Evolutionary conservation across 53 echinoderm and acorn worm species (phyloP).

Genomic region (Patiria pectinifera): DNA sequence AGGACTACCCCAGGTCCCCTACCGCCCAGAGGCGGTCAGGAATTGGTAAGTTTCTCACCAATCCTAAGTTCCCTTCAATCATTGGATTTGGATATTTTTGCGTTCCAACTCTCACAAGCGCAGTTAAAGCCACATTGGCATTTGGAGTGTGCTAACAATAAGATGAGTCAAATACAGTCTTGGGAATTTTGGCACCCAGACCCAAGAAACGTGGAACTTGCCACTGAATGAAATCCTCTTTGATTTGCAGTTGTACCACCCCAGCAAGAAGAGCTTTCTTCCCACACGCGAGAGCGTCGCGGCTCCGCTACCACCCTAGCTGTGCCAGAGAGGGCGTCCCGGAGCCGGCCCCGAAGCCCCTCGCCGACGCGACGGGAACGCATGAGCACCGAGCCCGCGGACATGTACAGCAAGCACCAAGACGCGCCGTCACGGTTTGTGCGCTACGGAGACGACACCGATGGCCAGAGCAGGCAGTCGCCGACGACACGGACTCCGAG

Average conservation of each 20-base stretch:
- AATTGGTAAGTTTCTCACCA: slow-evolving; percentile 70
- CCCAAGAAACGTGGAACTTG: not conserved
- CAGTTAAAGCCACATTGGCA: too few relatives aligned
- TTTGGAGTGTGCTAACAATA: too few relatives aligned
- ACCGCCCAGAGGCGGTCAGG: slow-evolving; percentile 88
- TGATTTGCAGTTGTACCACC: slow-evolving; percentile 81
- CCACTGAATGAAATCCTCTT: not conserved
- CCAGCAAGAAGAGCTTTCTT: slow-evolving; percentile 80
- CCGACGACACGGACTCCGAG: slow-evolving; percentile 5
- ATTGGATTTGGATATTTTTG: too few relatives aligned
- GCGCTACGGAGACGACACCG: slow-evolving; percentile 24
- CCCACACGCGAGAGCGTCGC: slow-evolving; percentile 75
- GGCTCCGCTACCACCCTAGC: slow-evolving; percentile 90
- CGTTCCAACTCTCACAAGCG: too few relatives aligned
- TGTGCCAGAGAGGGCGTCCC: slow-evolving; percentile 82
- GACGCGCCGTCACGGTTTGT: slow-evolving; percentile 27
- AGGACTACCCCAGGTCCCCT: slow-evolving; percentile 69
- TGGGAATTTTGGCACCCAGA: too few relatives aligned
- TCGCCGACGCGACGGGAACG: slow-evolving; percentile 75
- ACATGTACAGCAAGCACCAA: slow-evolving; percentile 41
- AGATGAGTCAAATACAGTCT: too few relatives aligned
- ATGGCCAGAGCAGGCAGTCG: slow-evolving; percentile 38
- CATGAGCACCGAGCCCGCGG: slow-evolving; percentile 55
- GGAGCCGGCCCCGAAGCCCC: slow-evolving; percentile 82
- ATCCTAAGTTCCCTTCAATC: too few relatives aligned